These are phyloP conservation scores for Echinops telfairi DNA, from an alignment of 2,113 vertebrate species.

Conservation along the genomic window DNA sequence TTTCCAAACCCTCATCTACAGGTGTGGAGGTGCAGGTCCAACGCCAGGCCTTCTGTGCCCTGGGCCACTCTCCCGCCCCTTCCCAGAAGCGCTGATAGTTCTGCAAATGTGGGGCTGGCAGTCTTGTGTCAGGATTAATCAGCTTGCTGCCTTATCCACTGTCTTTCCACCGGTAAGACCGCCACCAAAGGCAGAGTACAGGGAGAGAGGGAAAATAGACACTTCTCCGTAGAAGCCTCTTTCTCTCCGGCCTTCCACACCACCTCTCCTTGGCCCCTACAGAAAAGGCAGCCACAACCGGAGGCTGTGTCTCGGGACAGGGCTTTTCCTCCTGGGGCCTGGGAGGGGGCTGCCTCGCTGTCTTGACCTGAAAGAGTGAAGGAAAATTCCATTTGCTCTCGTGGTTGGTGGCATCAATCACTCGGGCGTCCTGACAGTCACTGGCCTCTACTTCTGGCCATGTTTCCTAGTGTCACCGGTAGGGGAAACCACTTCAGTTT, in stretches of 20 bases:
- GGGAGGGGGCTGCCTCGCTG: background rate
- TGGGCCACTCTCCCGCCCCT: background rate
- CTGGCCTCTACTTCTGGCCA: background rate
- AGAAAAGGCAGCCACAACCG: background rate
- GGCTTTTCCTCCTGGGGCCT: background rate
- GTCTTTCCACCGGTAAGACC: background rate
- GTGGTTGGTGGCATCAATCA: background rate
- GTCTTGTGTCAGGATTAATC: background rate
- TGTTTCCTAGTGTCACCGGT: background rate
- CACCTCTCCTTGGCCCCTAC: background rate
- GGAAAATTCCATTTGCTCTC: conserved; percentile 33
- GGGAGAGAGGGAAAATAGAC: background rate
- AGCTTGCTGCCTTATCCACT: background rate
- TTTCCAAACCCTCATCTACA: background rate
- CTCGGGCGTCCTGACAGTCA: background rate
- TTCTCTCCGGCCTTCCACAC: background rate
- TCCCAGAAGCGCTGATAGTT: background rate
- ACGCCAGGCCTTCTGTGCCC: background rate
- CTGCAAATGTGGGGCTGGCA: background rate
- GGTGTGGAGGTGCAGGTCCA: background rate
- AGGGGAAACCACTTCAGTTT: conserved; percentile 4
- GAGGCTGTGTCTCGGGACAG: background rate
- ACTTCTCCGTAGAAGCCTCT: background rate
- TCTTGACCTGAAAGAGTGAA: background rate
- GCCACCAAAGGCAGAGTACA: background rate